Evolutionary conservation across 2,797 vertebrate genomes (phyloP).

Genomic region (Acrossocheilus wenchowensis): DNA sequence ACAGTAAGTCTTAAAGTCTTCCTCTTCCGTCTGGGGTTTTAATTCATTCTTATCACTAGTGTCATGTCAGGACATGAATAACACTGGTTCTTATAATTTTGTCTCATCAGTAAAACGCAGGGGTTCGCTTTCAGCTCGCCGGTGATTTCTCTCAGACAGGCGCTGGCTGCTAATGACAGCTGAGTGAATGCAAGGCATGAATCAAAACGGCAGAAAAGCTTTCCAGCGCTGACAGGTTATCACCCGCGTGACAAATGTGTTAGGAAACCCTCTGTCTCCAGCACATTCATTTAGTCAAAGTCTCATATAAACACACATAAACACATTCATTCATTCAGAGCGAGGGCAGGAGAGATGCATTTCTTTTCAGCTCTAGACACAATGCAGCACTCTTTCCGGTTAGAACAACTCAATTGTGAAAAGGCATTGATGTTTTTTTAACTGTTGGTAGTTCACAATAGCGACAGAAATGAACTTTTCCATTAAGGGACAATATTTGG

Average conservation of each 20-base stretch:
- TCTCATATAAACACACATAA: slow-evolving; percentile 27
- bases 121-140: background rate
- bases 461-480: background rate
- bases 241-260: slow-evolving; percentile 36
- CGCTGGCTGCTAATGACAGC: slow-evolving; percentile 16
- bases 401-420: background rate
- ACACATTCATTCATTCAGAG: slow-evolving; percentile 40
- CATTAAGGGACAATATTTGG: background rate
- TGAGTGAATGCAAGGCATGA: slow-evolving; percentile 32
- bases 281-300: slow-evolving; percentile 40
- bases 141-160: slow-evolving; percentile 2
- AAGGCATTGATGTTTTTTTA: background rate
- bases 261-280: slow-evolving; percentile 42
- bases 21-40: background rate
- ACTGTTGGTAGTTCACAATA: background rate
- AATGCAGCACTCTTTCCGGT: background rate
- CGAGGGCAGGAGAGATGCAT: background rate
- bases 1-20: slow-evolving; percentile 6
- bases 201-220: slow-evolving; percentile 31
- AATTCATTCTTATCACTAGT: slow-evolving; percentile 20
- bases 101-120: slow-evolving; percentile 15
- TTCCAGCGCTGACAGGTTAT: slow-evolving; percentile 37
- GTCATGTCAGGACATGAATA: slow-evolving; percentile 9
- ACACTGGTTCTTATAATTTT: slow-evolving; percentile 23
- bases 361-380: background rate